phyloP scores from a whole-genome alignment of 2,888 invertebrate species.

The Pterostichus madidus region DNA sequence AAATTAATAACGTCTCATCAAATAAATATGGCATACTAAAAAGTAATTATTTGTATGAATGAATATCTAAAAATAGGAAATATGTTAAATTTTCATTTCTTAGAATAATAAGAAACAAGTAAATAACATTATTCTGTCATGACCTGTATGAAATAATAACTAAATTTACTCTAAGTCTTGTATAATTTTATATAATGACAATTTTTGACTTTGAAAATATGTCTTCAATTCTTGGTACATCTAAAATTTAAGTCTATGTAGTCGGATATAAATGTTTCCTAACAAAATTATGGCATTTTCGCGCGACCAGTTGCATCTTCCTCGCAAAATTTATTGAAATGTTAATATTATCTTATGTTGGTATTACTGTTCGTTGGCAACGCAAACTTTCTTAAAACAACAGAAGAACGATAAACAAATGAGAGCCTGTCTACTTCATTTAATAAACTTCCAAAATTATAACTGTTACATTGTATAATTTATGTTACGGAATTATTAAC shows the following conservation, averaged over 20 bases:
- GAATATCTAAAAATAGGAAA: not conserved
- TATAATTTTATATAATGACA: no score
- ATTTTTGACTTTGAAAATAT: slow-evolving; percentile 16
- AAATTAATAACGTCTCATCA: no score
- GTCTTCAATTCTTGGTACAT: not conserved
- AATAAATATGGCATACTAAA: no score
- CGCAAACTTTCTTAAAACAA: slow-evolving; percentile 46
- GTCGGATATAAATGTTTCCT: slow-evolving; percentile 46
- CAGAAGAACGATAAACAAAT: slow-evolving; percentile 11
- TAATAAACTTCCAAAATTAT: slow-evolving; percentile 11
- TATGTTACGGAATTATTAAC: slow-evolving; percentile 22
- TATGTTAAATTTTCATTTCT: not conserved
- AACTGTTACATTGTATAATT: slow-evolving; percentile 18
- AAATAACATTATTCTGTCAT: slow-evolving; percentile 13
- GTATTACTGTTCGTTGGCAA: slow-evolving; percentile 33
- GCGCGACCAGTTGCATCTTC: slow-evolving; percentile 19
- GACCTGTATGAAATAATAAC: not conserved
- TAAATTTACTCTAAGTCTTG: not conserved
- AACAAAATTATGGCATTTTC: slow-evolving; percentile 2
- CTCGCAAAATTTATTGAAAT: not conserved
- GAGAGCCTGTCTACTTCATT: not conserved
- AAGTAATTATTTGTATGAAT: not conserved
- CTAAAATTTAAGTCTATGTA: not conserved
- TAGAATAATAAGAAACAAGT: not conserved
- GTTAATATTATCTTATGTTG: slow-evolving; percentile 26